Base-by-base conservation (phyloP, 1,140 invertebrate species). In the Bombyx mori region DNA sequence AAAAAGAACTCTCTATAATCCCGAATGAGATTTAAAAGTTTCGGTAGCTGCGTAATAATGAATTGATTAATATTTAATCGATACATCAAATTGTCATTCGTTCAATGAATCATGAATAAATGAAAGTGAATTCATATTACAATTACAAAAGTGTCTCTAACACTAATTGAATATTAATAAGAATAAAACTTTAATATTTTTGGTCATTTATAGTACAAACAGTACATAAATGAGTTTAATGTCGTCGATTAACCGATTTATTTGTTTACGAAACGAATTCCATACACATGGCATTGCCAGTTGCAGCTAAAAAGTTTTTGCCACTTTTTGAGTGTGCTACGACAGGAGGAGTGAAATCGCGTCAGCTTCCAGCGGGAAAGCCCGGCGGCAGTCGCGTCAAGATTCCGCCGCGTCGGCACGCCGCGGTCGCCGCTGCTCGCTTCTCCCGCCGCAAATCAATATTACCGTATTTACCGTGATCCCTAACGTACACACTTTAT, bases 371-470 rank as follows among this genome's bases (percentile, higher is more conserved):
- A 62, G 69, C 66, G 66, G 65, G 66, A 63, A 64, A 65, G 63
- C 63, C 61, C 66, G 57, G 53, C 54, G 58, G 53, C 75, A 82
- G 79, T 85, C 72, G 77, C 72, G 72, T 54, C 54, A 59, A 68
- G 75, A 68, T 65, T 62, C 62, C 77, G 75, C 52, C 73, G 73
- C 70, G 77, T 69, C 66, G 54, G 52, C 58, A 71, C 73, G 75
- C 61, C 71, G 71, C 63, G 56, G 50, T 62, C 63, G 60, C 57
- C 60, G 57, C 60, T 54, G 56, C 62, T 57, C 61, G 63, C 64
- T 62, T 55, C 61, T 56, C 62, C 57, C 61, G 49, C 66, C 69
- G 54, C 62, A 69, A 80, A 80, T 81, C 80, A 69, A 83, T 83
- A 77, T 66, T 58, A 65, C 59, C 61, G 57, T 61, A 57, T 63